Conservation (phyloP, 2,113 vertebrate genomes). For the Paratilapia polleni region DNA sequence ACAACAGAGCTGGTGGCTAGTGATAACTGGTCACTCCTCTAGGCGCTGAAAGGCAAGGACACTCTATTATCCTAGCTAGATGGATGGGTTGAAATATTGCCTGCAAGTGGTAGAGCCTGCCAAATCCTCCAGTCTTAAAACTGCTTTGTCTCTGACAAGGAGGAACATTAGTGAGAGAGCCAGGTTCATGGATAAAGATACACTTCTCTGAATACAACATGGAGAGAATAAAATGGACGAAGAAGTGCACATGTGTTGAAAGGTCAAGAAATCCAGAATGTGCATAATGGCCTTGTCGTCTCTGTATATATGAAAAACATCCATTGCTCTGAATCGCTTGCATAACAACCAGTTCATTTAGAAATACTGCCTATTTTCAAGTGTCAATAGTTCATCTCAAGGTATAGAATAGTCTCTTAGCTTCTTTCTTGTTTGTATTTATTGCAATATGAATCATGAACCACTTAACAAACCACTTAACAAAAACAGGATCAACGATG, state of each 20-base stretch:
- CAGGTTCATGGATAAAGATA: constrained; percentile 64
- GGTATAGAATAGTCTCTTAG: neutral
- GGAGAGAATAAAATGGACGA: neutral
- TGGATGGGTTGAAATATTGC: constrained; percentile 83
- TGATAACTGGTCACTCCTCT: constrained; percentile 83
- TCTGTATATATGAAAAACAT: neutral
- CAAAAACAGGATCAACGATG: neutral
- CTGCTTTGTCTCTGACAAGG: constrained; percentile 79
- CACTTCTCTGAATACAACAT: constrained; percentile 46
- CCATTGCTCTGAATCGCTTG: neutral
- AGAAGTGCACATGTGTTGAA: constrained; percentile 14
- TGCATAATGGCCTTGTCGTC: constrained; percentile 6
- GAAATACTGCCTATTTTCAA: neutral
- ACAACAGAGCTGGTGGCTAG: constrained; percentile 78
- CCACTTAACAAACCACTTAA: neutral
- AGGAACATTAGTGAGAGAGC: constrained; percentile 75
- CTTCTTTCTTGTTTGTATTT: neutral
- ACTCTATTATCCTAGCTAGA: constrained; percentile 83
- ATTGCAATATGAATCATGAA: neutral
- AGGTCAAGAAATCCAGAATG: constrained; percentile 26
- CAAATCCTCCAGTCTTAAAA: constrained; percentile 81
- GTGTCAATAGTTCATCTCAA: neutral
- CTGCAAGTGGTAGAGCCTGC: constrained; percentile 79
- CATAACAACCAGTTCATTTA: neutral
- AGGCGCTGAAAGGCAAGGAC: constrained; percentile 81